Conservation (phyloP, 2,797 vertebrate species). For the Gobionotothen gibberifrons region DNA sequence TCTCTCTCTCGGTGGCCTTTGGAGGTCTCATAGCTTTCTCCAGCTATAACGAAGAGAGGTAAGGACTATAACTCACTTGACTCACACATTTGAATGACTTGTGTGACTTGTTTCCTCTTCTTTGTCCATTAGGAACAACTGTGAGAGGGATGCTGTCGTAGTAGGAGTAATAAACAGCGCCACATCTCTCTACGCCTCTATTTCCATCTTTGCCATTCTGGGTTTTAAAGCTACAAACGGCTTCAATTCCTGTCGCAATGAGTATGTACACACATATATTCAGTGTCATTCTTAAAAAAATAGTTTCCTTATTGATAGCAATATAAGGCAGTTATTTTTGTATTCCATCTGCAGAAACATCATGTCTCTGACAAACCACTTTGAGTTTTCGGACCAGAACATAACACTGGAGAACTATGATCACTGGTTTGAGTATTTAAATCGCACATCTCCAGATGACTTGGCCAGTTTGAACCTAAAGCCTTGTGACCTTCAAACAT, state of each 20-base stretch:
- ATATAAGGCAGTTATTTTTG: background rate
- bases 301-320: background rate
- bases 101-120: background rate
- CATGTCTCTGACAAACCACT: conserved; percentile 84
- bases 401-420: conserved; percentile 84
- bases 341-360: conserved; percentile 86
- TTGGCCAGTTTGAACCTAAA: conserved; percentile 78
- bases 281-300: background rate
- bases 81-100: background rate
- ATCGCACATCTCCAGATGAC: conserved; percentile 61
- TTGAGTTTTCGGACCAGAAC: conserved; percentile 86
- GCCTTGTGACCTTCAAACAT: conserved; percentile 84
- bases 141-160: conserved; percentile 88
- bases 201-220: conserved; percentile 91
- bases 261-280: conserved; percentile 72
- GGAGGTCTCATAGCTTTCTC: conserved; percentile 94
- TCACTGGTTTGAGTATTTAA: conserved; percentile 74
- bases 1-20: conserved; percentile 91
- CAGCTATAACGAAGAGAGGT: conserved; percentile 91
- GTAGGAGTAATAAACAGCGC: conserved; percentile 91
- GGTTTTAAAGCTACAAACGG: conserved; percentile 91
- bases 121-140: conserved; percentile 87
- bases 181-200: conserved; percentile 92
- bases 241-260: conserved; percentile 81
- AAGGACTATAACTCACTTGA: conserved; percentile 29